These are phyloP conservation scores for Poecilus cupreus DNA, from an alignment of 2,888 invertebrate genomes.

Conservation along the genomic window DNA sequence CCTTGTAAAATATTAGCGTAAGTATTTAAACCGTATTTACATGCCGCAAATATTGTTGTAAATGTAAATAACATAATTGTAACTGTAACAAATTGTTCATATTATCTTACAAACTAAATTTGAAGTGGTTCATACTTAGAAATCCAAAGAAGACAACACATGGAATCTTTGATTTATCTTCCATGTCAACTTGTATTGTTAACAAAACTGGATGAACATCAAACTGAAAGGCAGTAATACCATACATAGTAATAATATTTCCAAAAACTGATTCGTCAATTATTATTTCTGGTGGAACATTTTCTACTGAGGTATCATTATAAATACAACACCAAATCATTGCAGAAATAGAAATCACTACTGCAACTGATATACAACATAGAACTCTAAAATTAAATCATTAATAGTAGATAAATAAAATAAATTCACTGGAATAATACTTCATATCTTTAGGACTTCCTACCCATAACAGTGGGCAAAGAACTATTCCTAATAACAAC, in stretches of 20 bases:
- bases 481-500: constrained; percentile 81
- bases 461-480: constrained; percentile 90
- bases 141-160: constrained; percentile 84
- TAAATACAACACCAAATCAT: constrained; percentile 81
- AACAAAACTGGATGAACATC: constrained; percentile 90
- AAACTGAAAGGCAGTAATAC: constrained; percentile 83
- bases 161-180: constrained; percentile 82
- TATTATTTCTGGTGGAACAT: constrained; percentile 68
- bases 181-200: constrained; percentile 95
- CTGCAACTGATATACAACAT: constrained; percentile 79
- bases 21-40: constrained; percentile 76
- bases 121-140: constrained; percentile 73
- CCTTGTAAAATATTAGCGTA: constrained; percentile 80
- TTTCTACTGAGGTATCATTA: constrained; percentile 69
- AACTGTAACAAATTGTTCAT: constrained; percentile 40
- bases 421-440: constrained; percentile 74
- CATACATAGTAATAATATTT: constrained; percentile 79
- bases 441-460: constrained; percentile 95
- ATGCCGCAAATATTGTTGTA: constrained; percentile 78
- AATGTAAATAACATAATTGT: constrained; percentile 75
- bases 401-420: neutral
- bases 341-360: constrained; percentile 79
- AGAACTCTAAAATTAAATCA: constrained; percentile 74
- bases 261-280: constrained; percentile 68
- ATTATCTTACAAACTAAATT: neutral